Evolutionary conservation across 2,888 invertebrate species (phyloP).

Genomic region (Conops quadrifasciatus): DNA sequence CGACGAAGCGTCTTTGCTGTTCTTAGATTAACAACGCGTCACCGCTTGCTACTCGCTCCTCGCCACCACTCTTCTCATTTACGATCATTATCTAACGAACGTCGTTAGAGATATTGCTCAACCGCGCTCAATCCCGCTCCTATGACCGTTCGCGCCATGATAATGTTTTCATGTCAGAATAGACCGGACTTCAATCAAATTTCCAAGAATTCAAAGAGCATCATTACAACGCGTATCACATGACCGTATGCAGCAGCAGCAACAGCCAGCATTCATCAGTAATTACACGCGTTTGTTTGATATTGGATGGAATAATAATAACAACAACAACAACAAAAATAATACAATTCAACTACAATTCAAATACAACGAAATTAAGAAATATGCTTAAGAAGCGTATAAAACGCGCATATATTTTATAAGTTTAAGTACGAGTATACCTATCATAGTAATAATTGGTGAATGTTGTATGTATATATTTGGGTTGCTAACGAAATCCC

Average conservation of each 20-base stretch:
- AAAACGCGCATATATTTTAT: too few species aligned
- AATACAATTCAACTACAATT: background rate
- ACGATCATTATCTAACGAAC: too few species aligned
- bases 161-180: conserved; percentile 22
- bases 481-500: too few species aligned
- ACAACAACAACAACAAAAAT: background rate
- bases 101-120: too few species aligned
- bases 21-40: too few species aligned
- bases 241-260: conserved; percentile 19
- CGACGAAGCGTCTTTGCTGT: background rate
- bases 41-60: too few species aligned
- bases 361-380: background rate
- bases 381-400: background rate
- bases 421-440: too few species aligned
- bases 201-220: conserved; percentile 20
- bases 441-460: too few species aligned
- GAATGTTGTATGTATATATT: too few species aligned
- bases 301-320: background rate
- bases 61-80: too few species aligned
- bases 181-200: conserved; percentile 29
- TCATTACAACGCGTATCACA: background rate
- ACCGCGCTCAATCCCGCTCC: too few species aligned
- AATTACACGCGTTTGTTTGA: conserved; percentile 11
- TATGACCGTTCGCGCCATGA: background rate
- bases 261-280: conserved; percentile 3